Base-by-base conservation (phyloP, 2,113 vertebrate genomes). In the Euleptes europaea region DNA sequence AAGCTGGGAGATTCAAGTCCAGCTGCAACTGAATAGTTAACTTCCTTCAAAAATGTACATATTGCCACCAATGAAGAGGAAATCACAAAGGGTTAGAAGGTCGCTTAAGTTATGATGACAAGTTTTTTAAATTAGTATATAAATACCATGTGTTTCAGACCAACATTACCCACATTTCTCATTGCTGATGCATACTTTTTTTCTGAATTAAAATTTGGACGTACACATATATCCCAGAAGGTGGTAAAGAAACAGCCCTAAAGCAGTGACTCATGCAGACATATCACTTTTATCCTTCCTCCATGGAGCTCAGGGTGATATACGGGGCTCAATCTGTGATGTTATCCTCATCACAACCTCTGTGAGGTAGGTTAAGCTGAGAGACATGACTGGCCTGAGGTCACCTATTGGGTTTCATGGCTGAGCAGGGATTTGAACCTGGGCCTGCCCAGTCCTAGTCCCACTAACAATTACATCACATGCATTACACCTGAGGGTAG, bases 1-100 rank as follows among this genome's bases (percentile, higher is more conserved):
- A 93, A 94, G 92, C 89, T 91, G 88, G 82, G 90, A 94, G 94
- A 95, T 92, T 94, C 44, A 76, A 94, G 83, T 90, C 88, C 89
- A 93, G 79, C 91, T 93, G 84, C 77, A 31, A 85, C 89, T 83
- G 47, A 87, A 17, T 9, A 89, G 89, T 94, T 94, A 94, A 93
- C 93, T 94, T 88, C 89, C 90, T 47, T 92, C 86, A 86, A 88
- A 92, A 84, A 80, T 42, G 60, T 88, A 85, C 57, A 67, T 92
- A 89, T 91, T 94, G 80, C 90, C 94, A 90, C 93, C 95, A 93
- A 82, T 86, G 87, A 91, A 93, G 90, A 77, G 84, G 91, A 91
- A 87, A 84, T 84, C 84, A 86, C 81, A 90, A 70, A 92, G 92
- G 89, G 79, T 91, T 90, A 84, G 90, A 94, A 92, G 92, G 91